Evolutionary conservation across 1,140 invertebrate species (phyloP).

Genomic region (Nebria ingens): DNA sequence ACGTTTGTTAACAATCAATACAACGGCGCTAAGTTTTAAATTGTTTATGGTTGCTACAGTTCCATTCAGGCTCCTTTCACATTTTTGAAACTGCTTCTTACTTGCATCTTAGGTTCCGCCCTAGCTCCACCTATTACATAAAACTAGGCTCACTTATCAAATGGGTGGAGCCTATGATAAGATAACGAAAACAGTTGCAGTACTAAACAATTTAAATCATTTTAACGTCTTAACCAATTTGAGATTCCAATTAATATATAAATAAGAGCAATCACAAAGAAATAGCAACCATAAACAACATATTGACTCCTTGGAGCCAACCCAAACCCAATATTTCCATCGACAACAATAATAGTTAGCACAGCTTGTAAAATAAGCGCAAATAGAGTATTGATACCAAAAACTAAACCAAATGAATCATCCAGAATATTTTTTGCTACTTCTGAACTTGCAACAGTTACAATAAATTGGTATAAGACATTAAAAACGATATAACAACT

Average conservation of each 20-base stretch:
- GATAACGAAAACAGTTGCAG: too few relatives aligned
- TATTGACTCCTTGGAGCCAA: conserved; percentile 43
- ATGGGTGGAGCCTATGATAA: too few relatives aligned
- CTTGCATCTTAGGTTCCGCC: too few relatives aligned
- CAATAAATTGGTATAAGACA: conserved; percentile 67
- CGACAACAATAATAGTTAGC: conserved; percentile 59
- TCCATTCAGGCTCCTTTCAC: too few relatives aligned
- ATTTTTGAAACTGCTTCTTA: too few relatives aligned
- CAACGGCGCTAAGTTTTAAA: too few relatives aligned
- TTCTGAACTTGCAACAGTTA: conserved; percentile 78
- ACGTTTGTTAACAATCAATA: too few relatives aligned
- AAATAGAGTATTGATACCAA: conserved; percentile 80
- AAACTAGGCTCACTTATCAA: too few relatives aligned
- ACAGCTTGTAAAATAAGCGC: conserved; percentile 70
- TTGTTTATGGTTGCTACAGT: too few relatives aligned
- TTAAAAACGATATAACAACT: conserved; percentile 63
- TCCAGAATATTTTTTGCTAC: conserved; percentile 67
- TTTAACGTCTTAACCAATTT: too few relatives aligned
- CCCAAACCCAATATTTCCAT: conserved; percentile 31
- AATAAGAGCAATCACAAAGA: conserved; percentile 39
- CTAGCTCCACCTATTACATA: too few relatives aligned
- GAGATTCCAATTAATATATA: conserved; percentile 32
- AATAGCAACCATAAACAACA: conserved; percentile 51
- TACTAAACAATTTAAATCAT: too few relatives aligned
- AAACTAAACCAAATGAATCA: conserved; percentile 80